phyloP scores from a whole-genome alignment of 2,888 invertebrate genomes.

The Polyploca ridens region DNA sequence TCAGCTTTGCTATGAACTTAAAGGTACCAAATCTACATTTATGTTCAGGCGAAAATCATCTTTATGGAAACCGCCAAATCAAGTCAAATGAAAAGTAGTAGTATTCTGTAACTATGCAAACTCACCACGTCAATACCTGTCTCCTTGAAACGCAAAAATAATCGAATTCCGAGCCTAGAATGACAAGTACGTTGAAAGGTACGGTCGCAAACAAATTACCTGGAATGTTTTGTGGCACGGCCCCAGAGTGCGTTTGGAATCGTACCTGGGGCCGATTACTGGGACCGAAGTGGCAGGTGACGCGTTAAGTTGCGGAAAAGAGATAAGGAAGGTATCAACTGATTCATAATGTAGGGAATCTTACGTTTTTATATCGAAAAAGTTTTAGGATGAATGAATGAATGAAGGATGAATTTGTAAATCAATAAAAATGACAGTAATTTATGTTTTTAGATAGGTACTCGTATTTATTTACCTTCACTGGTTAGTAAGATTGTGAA shows the following conservation, averaged over 20 bases:
- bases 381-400: no score
- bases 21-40: no score
- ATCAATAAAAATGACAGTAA: no score
- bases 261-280: not conserved
- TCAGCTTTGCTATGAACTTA: no score
- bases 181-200: not conserved
- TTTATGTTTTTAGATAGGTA: no score
- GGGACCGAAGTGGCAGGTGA: not conserved
- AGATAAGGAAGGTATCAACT: not conserved
- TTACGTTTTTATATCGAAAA: not conserved
- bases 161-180: not conserved
- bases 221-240: not conserved
- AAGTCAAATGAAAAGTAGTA: not conserved
- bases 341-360: not conserved
- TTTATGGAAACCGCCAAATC: no score
- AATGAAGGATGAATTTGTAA: no score
- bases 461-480: no score
- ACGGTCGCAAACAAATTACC: conserved; percentile 6
- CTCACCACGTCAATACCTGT: no score
- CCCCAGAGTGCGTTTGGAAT: not conserved
- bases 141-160: no score
- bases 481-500: no score
- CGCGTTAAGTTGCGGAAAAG: not conserved
- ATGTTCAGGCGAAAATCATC: no score
- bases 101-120: not conserved